These are phyloP conservation scores for Orchesella flavescens DNA, from an alignment of 2,888 invertebrate genomes.

Conservation along the genomic window DNA sequence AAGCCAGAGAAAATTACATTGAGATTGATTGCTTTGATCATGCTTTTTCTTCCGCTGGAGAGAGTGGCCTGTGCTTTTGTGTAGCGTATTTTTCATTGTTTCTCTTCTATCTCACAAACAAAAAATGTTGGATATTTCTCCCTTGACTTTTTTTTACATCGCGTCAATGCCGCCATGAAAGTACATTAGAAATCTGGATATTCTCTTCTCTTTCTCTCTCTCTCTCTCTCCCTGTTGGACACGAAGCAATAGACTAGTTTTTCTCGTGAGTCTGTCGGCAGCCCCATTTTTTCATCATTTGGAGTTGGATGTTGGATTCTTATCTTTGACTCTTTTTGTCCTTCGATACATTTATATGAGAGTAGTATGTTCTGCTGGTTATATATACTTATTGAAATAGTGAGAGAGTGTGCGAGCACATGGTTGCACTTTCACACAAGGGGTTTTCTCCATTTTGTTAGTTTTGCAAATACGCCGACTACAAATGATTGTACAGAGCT, in stretches of 20 bases:
- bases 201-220: no score
- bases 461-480: no score
- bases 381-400: no score
- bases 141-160: no score
- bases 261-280: slow-evolving; percentile 34
- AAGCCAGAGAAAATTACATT: slow-evolving; percentile 60
- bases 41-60: slow-evolving; percentile 33
- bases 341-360: no score
- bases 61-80: neutral
- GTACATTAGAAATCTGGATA: no score
- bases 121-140: neutral
- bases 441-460: neutral
- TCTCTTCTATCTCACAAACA: no score
- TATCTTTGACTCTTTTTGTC: slow-evolving; percentile 16
- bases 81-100: slow-evolving; percentile 32
- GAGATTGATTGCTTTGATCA: slow-evolving; percentile 69
- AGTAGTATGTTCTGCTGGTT: no score
- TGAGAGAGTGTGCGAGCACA: no score
- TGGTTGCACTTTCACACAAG: neutral
- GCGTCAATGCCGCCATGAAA: no score
- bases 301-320: slow-evolving; percentile 44
- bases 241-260: slow-evolving; percentile 34
- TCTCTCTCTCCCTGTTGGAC: neutral
- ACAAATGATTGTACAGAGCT: slow-evolving; percentile 4
- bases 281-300: slow-evolving; percentile 43